Conservation (phyloP, 2,113 vertebrate species). For the Gambusia holbrooki region DNA sequence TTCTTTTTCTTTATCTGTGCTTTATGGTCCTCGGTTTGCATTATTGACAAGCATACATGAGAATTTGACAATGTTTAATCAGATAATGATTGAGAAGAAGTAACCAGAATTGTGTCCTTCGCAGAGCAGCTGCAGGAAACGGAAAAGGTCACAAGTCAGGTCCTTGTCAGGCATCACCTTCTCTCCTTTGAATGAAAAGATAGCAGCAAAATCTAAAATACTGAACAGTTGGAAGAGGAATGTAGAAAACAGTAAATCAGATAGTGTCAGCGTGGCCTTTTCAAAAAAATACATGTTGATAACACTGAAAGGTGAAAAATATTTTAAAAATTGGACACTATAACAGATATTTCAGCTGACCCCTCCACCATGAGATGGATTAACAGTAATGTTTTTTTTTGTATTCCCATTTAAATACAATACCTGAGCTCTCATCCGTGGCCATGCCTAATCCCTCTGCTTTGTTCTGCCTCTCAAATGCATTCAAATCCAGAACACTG, state of each 20-base stretch:
- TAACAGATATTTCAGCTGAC: conserved; percentile 35
- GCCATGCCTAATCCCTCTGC: conserved; percentile 95
- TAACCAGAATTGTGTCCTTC: conserved; percentile 97
- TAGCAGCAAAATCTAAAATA: not conserved
- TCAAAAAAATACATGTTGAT: not conserved
- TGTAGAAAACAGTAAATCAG: not conserved
- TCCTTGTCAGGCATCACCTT: conserved; percentile 93
- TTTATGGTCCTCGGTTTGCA: not conserved
- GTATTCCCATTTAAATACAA: conserved; percentile 53
- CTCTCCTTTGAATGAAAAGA: conserved; percentile 79
- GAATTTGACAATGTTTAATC: not conserved
- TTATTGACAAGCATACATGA: not conserved
- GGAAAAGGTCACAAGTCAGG: conserved; percentile 94
- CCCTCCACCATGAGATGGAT: conserved; percentile 32
- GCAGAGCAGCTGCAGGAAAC: conserved; percentile 95
- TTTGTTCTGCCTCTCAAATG: conserved; percentile 97
- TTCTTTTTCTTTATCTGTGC: not conserved
- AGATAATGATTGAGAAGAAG: not conserved
- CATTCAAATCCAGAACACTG: conserved; percentile 95
- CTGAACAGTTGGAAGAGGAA: not conserved
- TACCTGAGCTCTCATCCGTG: conserved; percentile 94
- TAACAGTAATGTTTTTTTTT: conserved; percentile 21
- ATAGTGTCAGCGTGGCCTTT: not conserved
- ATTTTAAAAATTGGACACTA: not conserved
- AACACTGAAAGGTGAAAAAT: conserved; percentile 8